Evolutionary conservation across 2,888 invertebrate species (phyloP), one percentile per base, ranked within the genome.

Genomic region (Ephialtes manifestator): DNA sequence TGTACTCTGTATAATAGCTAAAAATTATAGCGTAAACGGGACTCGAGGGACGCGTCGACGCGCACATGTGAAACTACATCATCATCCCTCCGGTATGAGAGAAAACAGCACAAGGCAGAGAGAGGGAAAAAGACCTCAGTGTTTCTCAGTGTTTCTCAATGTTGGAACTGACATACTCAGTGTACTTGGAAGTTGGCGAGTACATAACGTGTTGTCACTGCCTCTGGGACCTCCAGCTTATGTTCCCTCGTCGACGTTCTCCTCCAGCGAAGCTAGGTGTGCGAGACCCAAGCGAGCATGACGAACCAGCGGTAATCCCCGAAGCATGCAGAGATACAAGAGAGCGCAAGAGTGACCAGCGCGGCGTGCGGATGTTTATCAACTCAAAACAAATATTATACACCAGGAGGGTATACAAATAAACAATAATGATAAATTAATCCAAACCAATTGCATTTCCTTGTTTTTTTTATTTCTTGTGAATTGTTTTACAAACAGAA

Each of bases 1-100:
- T 20, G 60, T 35, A 63, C 81, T 43, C 53, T 11, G 53, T 46
- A 70, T 79, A 70, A 79, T 79, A 48, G 70, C 76, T 46, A 83
- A 79, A 75, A 79, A 83, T 83, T 74, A 79, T 53, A 63, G 67
- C 72, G 71, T 67, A 60, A 83, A 75, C 43, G 74, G 20, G 31
- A 70, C 83, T 53, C 79, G 24, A 63, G 78, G 78, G 78, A 79
- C 72, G 67, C 58, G 58, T 72, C 68, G 48, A 74, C 18, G 74
- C 53, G 13, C 72, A 68, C 78, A 72, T 51, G 58, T 78, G 55
- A 60, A 83, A 10, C 46, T 83, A 68, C 74, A 79, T 79, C 79
- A 63, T 67, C 74, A 46, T 39, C 67, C 58, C 53, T 71, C 43
- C 1, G 68, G 24, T 18, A 48, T 43, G 31, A 78, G 46, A 15